Conservation (phyloP, 2,888 invertebrate genomes). For the Selenia dentaria region DNA sequence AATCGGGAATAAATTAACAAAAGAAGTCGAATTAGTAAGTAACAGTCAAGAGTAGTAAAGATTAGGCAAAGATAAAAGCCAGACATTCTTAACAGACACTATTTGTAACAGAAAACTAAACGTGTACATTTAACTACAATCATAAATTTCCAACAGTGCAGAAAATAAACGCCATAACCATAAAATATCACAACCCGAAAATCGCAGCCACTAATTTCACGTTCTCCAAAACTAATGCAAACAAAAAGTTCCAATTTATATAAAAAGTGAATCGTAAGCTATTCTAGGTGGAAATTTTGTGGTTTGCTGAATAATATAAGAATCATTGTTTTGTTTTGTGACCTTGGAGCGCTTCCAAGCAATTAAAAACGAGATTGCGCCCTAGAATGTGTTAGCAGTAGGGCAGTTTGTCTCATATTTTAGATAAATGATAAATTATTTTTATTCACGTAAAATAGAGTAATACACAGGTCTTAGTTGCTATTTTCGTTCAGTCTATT, state of each 20-base stretch:
- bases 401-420: too few species aligned
- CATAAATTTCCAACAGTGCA: neutral
- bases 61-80: too few species aligned
- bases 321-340: conserved; percentile 23
- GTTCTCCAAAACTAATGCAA: conserved; percentile 16
- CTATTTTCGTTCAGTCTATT: too few species aligned
- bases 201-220: conserved; percentile 12
- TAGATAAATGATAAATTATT: too few species aligned
- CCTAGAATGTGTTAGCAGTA: conserved; percentile 3
- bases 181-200: conserved; percentile 15
- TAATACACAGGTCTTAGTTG: too few species aligned
- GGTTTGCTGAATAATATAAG: conserved; percentile 23
- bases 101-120: too few species aligned
- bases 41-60: too few species aligned
- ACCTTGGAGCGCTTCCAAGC: conserved; percentile 29
- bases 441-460: too few species aligned
- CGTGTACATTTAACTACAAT: neutral
- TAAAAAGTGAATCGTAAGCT: conserved; percentile 24
- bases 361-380: conserved; percentile 23
- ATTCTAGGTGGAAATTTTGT: conserved; percentile 22
- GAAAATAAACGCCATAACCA: neutral
- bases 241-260: conserved; percentile 20
- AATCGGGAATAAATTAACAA: too few species aligned
- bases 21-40: too few species aligned
- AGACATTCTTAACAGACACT: too few species aligned